Evolutionary conservation across 2,888 invertebrate genomes (phyloP), one percentile per base, ranked within the genome.

Genomic region (Tetramorium bicarinatum): DNA sequence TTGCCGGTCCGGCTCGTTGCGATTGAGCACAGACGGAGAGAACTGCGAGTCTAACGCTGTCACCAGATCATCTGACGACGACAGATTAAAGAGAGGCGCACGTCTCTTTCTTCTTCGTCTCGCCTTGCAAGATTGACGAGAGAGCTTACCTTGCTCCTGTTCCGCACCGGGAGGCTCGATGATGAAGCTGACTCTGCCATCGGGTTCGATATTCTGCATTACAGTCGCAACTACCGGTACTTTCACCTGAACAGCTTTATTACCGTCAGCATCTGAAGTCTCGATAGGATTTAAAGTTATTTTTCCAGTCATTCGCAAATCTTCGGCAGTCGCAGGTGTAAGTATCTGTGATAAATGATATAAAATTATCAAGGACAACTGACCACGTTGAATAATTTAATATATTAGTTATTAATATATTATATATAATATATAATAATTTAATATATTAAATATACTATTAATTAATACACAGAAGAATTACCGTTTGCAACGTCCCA

Each of bases 291-390:
- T 93, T 18, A 91, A 66, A 54, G 89, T 95, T 83, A 97, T 96
- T 93, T 97, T 96, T 0, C 97, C 97, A 52, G 96, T 96, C 82
- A 96, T 95, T 92, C 96, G 96, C 56, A 97, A 94, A 94, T 97
- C 97, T 90, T 97, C 97, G 2, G 97, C 97, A 11, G 97, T 97
- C 0, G 97, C 97, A 0, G 97, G 97, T 11, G 97, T 96, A 88
- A 97, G 93, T 96, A 97, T 96, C 96, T 97, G 59, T 44, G 21
- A 47, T n/a, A 44, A 54, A 59, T 44, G n/a, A 44, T 41, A 13
- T 9, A n/a, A 41, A 18, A 61, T 76, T 61, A 15, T 52, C n/a
- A 54, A 38, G 15, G 9, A 41, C 29, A 38, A 44, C 38, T 54
- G 54, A 77, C 47, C 44, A 52, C 29, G 11, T 25, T 9, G 44